Conservation (phyloP, 2,888 invertebrate species). For the Sinhomidia bicolor region DNA sequence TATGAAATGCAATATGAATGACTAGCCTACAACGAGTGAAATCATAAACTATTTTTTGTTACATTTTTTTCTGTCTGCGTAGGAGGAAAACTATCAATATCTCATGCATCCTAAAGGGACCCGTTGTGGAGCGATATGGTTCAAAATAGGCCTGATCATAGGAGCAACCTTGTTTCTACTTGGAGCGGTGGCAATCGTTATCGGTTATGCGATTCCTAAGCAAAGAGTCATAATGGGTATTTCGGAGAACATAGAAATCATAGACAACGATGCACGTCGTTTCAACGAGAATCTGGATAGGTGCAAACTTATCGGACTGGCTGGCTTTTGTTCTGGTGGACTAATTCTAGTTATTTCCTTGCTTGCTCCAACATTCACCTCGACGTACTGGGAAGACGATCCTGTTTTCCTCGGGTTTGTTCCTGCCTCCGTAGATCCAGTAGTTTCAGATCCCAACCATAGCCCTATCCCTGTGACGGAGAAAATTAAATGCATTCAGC, state of each 20-base stretch:
- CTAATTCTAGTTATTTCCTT: constrained; percentile 82
- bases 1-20: background rate
- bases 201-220: constrained; percentile 83
- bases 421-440: background rate
- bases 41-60: background rate
- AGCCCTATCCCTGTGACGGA: constrained; percentile 80
- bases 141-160: constrained; percentile 82
- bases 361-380: constrained; percentile 83
- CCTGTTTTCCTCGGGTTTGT: constrained; percentile 75
- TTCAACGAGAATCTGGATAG: constrained; percentile 82
- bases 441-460: constrained; percentile 71
- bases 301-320: constrained; percentile 83
- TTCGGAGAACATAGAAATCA: constrained; percentile 81
- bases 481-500: constrained; percentile 80
- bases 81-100: constrained; percentile 81
- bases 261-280: constrained; percentile 82
- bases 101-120: constrained; percentile 81
- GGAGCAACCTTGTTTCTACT: constrained; percentile 83
- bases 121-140: constrained; percentile 81
- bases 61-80: constrained; percentile 5
- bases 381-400: constrained; percentile 82
- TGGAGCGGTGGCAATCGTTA: constrained; percentile 83
- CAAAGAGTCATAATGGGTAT: constrained; percentile 81
- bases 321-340: constrained; percentile 83
- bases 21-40: background rate